These are phyloP conservation scores for Cochlearius cochlearius DNA, from an alignment of 2,113 vertebrate species.

Conservation along the genomic window DNA sequence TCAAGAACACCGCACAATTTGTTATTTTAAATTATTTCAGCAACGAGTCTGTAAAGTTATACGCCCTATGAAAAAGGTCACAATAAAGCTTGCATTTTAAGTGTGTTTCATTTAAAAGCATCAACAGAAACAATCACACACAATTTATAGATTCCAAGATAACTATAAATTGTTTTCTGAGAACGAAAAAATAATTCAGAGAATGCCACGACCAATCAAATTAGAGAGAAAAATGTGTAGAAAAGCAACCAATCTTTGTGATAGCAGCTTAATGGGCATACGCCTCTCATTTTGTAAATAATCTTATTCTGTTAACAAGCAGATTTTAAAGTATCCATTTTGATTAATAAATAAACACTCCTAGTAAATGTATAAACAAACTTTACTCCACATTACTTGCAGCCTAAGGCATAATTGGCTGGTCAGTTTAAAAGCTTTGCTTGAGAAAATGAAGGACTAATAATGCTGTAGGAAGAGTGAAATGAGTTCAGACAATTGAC, in stretches of 20 bases:
- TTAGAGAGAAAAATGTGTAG: neutral
- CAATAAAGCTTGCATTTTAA: neutral
- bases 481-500: constrained; percentile 80
- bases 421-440: constrained; percentile 26
- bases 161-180: neutral
- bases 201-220: neutral
- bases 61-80: neutral
- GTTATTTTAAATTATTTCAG: neutral
- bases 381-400: neutral
- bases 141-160: neutral
- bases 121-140: neutral
- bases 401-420: constrained; percentile 1
- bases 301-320: neutral
- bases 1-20: neutral
- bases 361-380: neutral
- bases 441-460: constrained; percentile 71
- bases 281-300: neutral
- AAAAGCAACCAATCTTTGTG: neutral
- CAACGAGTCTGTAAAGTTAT: neutral
- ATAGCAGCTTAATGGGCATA: neutral
- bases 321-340: neutral
- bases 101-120: neutral
- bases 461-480: constrained; percentile 64
- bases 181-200: neutral
- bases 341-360: neutral